Base-by-base conservation (phyloP, 64 coral and sea anemone species). In the Dendrophyllia cribrosa region DNA sequence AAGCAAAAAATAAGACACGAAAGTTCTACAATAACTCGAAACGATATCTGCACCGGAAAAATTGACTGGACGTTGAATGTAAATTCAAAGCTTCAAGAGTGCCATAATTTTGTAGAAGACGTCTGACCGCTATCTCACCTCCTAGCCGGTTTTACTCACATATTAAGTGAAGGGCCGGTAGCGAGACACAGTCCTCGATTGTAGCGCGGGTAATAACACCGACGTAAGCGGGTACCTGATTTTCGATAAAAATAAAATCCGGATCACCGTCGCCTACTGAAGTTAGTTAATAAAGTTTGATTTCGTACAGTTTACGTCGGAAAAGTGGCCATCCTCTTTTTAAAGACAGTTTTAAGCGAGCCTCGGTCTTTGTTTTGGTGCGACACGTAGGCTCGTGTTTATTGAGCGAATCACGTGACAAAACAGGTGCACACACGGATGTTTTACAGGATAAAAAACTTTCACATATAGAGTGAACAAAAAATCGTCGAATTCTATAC, bases 301-400 rank as follows among this genome's bases (percentile, higher is more conserved):
- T 68, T 84, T 67, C 45, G 80, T 67, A 21, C 4, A 67, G 43
- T 84, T 68, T 67, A 75, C 72, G 13, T 59, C 77, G 55, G 55
- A 26, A 59, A 60, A 79, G 80, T 68, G 78, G 16, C 55, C 76
- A 68, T 67, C 10, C 15, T 43, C n/a, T 62, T 51, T 51, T 67
- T 20, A 68, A 65, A 59, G 34, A 34, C 34, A 34, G 34, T 34
- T 34, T 34, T 34, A 34, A 34, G 34, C 34, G 34, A 65, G 1
- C 76, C 9, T 55, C 11, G 24, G 76, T 59, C 26, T 10, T 46
- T 63, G 59, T 64, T 82, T 64, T 65, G 17, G 43, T 84, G 34
- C 34, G 9, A 67, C 22, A 16, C 19, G 67, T 84, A 67, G 80
- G 80, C 44, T 84, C 8, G 6, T 84, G n/a, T 84, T 67, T 67